Conservation (phyloP, 2,888 invertebrate genomes). For the Polyommatus iphigenia region DNA sequence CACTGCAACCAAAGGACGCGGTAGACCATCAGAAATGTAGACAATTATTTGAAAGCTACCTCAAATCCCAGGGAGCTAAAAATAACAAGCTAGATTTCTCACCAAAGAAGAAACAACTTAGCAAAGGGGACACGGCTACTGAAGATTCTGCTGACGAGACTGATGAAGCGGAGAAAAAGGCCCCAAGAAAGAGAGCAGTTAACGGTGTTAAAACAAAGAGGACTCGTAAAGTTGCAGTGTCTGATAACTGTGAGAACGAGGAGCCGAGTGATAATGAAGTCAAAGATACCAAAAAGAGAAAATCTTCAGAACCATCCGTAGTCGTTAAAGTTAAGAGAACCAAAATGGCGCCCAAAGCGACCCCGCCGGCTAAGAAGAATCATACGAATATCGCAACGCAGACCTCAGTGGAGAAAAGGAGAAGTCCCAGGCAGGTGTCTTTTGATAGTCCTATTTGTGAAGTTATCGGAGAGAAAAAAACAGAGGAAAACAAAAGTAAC, state of each 20-base stretch:
- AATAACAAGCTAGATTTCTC: constrained; percentile 82
- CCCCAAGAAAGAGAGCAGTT: constrained; percentile 37
- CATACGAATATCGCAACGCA: constrained; percentile 68
- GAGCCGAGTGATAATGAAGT: constrained; percentile 49
- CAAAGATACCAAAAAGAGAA: constrained; percentile 53
- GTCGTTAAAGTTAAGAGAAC: constrained; percentile 61
- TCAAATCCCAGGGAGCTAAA: constrained; percentile 82
- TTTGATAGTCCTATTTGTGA: constrained; percentile 67
- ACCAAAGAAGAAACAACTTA: constrained; percentile 49
- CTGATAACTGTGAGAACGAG: constrained; percentile 55
- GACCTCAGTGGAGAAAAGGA: constrained; percentile 59
- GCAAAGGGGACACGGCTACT: constrained; percentile 39
- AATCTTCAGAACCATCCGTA: constrained; percentile 58
- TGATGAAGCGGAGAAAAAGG: constrained; percentile 36
- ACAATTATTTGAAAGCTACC: constrained; percentile 82
- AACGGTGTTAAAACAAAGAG: constrained; percentile 42
- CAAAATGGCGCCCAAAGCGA: constrained; percentile 59
- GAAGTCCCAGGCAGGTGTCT: constrained; percentile 60
- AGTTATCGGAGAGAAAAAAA: constrained; percentile 52
- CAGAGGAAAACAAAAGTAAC: constrained; percentile 19
- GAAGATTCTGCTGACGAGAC: constrained; percentile 39
- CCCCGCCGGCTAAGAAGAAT: constrained; percentile 67
- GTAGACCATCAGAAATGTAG: constrained; percentile 88
- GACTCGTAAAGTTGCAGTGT: constrained; percentile 43
- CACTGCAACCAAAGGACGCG: constrained; percentile 83